These are phyloP conservation scores for Atractosteus spatula DNA, from an alignment of 2,113 vertebrate genomes.

Conservation along the genomic window DNA sequence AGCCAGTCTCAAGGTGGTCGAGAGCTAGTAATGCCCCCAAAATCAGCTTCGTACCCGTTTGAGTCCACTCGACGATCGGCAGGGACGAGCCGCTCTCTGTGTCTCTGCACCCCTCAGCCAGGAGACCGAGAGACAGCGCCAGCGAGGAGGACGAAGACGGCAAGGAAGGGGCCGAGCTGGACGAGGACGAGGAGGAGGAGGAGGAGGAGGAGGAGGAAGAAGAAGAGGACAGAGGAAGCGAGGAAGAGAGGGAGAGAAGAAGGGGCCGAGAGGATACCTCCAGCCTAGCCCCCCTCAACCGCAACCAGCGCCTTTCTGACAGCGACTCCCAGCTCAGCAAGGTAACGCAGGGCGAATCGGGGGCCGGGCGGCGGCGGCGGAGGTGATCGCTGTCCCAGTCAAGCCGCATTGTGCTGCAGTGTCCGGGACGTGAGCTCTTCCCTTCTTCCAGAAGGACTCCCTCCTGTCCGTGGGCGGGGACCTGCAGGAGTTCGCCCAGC, in stretches of 20 bases:
- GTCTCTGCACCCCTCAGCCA: not conserved
- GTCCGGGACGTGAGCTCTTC: not conserved
- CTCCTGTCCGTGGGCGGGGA: conserved; percentile 61
- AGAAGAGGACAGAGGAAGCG: conserved; percentile 42
- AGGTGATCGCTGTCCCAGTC: too few relatives aligned
- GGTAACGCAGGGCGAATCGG: conserved; percentile 36
- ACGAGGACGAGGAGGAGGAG: conserved; percentile 26
- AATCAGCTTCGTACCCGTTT: too few relatives aligned
- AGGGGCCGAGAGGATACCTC: not conserved
- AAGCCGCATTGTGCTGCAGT: too few relatives aligned
- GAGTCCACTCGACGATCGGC: too few relatives aligned
- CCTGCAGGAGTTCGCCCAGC: conserved; percentile 68
- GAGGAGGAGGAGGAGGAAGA: conserved; percentile 40
- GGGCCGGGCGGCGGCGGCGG: too few relatives aligned
- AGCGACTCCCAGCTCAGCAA: conserved; percentile 45
- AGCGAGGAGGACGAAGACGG: conserved; percentile 33
- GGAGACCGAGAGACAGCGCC: conserved; percentile 51
- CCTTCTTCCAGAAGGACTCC: conserved; percentile 32
- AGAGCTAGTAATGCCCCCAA: too few relatives aligned
- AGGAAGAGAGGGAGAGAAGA: conserved; percentile 43
- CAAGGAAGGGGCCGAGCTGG: conserved; percentile 30
- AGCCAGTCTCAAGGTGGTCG: too few relatives aligned
- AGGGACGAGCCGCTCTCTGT: too few relatives aligned
- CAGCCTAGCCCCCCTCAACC: conserved; percentile 59
- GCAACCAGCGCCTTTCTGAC: conserved; percentile 57